These are phyloP conservation scores for Solenopsis fugax DNA, from an alignment of 1,140 invertebrate species.

Conservation along the genomic window DNA sequence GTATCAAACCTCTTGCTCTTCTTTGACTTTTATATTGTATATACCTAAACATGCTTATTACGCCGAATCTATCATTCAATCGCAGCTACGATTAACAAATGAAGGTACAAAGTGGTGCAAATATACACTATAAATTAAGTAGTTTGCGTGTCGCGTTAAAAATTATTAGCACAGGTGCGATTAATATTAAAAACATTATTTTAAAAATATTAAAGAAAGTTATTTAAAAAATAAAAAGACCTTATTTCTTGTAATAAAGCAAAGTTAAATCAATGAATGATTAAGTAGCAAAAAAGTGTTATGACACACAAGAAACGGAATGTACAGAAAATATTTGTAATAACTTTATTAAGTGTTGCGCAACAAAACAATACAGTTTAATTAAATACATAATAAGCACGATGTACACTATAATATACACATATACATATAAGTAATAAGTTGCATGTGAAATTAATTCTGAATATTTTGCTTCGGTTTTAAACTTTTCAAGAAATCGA, in stretches of 20 bases:
- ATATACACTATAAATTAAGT: background rate
- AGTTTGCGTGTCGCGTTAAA: background rate
- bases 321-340: slow-evolving; percentile 27
- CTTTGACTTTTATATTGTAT: background rate
- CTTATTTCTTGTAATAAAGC: background rate
- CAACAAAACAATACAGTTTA: background rate
- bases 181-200: slow-evolving; percentile 6
- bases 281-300: background rate
- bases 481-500: background rate
- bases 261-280: background rate
- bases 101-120: background rate
- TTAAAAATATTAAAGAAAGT: background rate
- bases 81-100: slow-evolving; percentile 33
- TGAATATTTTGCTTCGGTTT: background rate
- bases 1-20: background rate
- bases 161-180: background rate
- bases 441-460: slow-evolving; percentile 6
- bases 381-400: slow-evolving; percentile 41
- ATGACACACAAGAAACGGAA: background rate
- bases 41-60: background rate
- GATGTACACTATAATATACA: background rate
- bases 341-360: slow-evolving; percentile 10
- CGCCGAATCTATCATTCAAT: background rate
- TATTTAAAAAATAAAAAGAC: background rate
- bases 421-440: background rate